phyloP scores from a whole-genome alignment of 2,888 invertebrate genomes.

The Agrochola circellaris region DNA sequence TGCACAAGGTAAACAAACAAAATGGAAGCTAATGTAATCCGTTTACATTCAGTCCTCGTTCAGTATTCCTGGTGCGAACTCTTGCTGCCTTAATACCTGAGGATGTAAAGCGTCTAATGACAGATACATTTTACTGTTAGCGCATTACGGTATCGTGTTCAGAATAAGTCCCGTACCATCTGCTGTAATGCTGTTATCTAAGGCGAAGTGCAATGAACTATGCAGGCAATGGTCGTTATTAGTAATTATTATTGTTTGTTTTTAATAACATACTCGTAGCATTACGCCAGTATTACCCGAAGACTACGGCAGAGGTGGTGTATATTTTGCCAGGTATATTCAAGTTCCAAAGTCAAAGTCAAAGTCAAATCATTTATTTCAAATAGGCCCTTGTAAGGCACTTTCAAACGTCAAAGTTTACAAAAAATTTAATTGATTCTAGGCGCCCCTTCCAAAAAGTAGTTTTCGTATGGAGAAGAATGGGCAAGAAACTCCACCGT shows the following conservation, averaged over 20 bases:
- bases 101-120: conserved; percentile 6
- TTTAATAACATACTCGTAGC: too few species aligned
- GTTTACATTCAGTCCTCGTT: not conserved
- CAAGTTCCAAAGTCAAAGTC: too few species aligned
- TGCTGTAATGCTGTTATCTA: conserved; percentile 14
- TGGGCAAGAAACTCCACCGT: too few species aligned
- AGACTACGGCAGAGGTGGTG: too few species aligned
- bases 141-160: conserved; percentile 40
- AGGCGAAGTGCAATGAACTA: not conserved
- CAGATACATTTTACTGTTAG: conserved; percentile 21
- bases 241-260: not conserved
- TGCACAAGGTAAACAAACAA: not conserved
- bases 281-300: not conserved
- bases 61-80: conserved; percentile 11
- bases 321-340: not conserved
- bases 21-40: conserved; percentile 2
- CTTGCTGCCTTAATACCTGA: conserved; percentile 10
- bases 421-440: too few species aligned
- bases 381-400: too few species aligned
- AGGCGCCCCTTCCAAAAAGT: too few species aligned
- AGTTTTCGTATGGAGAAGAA: too few species aligned
- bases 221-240: not conserved
- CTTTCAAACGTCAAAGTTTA: too few species aligned
- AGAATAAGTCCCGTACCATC: conserved; percentile 25
- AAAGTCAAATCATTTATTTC: too few species aligned